phyloP scores from a whole-genome alignment of 2,888 invertebrate species.

The Parnassius apollo region DNA sequence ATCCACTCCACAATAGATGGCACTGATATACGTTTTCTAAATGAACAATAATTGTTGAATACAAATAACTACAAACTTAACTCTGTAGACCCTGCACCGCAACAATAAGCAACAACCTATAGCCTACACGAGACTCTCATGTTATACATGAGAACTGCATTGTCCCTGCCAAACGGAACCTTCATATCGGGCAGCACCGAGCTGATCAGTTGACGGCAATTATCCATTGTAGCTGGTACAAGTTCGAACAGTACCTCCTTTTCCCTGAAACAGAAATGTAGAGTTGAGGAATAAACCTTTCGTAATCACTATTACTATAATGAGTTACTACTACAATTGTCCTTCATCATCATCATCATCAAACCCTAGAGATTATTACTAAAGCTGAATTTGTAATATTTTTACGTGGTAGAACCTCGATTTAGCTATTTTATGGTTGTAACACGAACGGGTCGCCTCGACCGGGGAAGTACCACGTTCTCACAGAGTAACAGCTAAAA shows the following conservation, averaged over 20 bases:
- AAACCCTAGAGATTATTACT: too few species aligned
- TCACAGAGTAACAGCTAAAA: too few species aligned
- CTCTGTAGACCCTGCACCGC: neutral
- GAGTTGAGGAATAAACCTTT: too few species aligned
- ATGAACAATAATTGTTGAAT: neutral
- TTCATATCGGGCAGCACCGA: slow-evolving; percentile 49
- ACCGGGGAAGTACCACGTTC: too few species aligned
- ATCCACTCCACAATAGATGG: too few species aligned
- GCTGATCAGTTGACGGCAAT: slow-evolving; percentile 45
- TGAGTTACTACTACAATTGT: too few species aligned
- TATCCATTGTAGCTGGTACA: slow-evolving; percentile 42
- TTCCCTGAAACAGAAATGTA: slow-evolving; percentile 43
- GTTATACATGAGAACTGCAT: slow-evolving; percentile 51
- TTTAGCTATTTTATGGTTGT: too few species aligned
- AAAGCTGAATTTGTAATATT: too few species aligned
- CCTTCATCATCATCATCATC: too few species aligned
- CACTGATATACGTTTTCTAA: neutral
- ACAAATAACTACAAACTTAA: neutral
- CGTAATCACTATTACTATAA: too few species aligned
- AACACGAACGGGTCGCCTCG: too few species aligned
- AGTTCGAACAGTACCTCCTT: slow-evolving; percentile 46
- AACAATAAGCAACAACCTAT: slow-evolving; percentile 31
- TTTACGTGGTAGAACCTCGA: too few species aligned
- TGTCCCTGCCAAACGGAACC: slow-evolving; percentile 48
- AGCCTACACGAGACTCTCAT: slow-evolving; percentile 40